These are phyloP conservation scores for Haplochromis burtoni DNA, from an alignment of 2,113 vertebrate genomes.

Conservation along the genomic window DNA sequence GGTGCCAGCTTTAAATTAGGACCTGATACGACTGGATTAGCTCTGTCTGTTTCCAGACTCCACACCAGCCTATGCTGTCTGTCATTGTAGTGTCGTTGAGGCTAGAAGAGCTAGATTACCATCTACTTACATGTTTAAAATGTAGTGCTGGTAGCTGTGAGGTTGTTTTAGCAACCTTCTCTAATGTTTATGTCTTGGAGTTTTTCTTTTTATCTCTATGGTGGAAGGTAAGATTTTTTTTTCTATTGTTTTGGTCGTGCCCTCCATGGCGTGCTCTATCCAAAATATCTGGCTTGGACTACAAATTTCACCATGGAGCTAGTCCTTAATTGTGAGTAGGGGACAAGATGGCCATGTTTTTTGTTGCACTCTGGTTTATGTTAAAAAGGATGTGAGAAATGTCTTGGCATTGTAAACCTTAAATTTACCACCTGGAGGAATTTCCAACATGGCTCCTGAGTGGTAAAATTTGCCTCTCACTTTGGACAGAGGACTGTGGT, in stretches of 20 bases:
- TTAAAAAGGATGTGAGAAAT: not conserved
- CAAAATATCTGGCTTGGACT: not conserved
- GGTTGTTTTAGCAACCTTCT: not conserved
- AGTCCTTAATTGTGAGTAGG: not conserved
- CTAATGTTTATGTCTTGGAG: not conserved
- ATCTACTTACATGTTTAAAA: not conserved
- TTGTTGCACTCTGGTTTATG: not conserved
- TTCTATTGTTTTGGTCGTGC: not conserved
- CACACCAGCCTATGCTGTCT: not conserved
- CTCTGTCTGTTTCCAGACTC: not conserved
- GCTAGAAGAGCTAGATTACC: not conserved
- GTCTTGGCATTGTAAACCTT: not conserved
- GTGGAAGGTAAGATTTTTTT: not conserved
- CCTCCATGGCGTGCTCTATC: not conserved
- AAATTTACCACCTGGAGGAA: fast-evolving
- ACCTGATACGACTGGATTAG: not conserved
- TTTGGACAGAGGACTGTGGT: not conserved
- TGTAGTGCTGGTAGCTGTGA: not conserved
- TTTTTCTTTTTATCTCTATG: not conserved
- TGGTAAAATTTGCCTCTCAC: not conserved
- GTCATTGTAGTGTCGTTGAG: not conserved
- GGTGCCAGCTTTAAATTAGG: not conserved
- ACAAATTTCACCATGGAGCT: not conserved
- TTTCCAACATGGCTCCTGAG: not conserved
- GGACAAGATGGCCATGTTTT: not conserved